Conservation (phyloP, 2,113 vertebrate species). For the Suricata suricatta region DNA sequence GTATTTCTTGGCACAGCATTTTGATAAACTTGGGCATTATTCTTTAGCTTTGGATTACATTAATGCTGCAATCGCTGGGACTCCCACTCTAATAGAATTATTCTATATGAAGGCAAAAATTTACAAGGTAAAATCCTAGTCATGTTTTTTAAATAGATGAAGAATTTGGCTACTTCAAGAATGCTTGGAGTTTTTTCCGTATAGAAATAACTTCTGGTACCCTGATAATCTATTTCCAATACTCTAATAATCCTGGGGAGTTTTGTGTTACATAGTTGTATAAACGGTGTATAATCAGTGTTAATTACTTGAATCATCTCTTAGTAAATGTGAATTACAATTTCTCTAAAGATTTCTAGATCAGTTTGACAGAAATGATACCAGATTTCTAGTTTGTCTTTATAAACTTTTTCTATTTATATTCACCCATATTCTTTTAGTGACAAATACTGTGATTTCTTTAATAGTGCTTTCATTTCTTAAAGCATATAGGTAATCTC, state of each 20-base stretch:
- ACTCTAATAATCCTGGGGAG: neutral
- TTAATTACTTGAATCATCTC: conserved; percentile 13
- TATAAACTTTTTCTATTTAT: neutral
- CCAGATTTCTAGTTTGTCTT: conserved; percentile 26
- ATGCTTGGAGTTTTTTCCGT: neutral
- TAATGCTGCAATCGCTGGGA: conserved; percentile 87
- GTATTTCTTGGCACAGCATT: conserved; percentile 90
- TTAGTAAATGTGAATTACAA: conserved; percentile 30
- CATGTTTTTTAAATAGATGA: conserved; percentile 19
- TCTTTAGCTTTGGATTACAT: conserved; percentile 89
- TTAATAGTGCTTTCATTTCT: conserved; percentile 38
- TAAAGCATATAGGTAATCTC: conserved; percentile 87
- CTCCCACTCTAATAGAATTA: conserved; percentile 89
- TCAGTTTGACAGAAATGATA: conserved; percentile 18
- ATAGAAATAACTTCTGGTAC: conserved; percentile 3
- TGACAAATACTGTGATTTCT: neutral
- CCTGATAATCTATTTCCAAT: conserved; percentile 2
- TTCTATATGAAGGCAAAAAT: conserved; percentile 91
- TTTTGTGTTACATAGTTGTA: conserved; percentile 8
- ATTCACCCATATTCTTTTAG: neutral
- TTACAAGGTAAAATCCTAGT: conserved; percentile 85
- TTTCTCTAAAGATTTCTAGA: conserved; percentile 4
- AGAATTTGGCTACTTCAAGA: neutral
- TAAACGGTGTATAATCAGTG: neutral
- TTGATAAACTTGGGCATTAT: conserved; percentile 88